A percentile compares a stretch with the other conserved stretches of the same genome.
Conservation (phyloP, 2,113 vertebrate genomes). For the Pavo muticus region DNA sequence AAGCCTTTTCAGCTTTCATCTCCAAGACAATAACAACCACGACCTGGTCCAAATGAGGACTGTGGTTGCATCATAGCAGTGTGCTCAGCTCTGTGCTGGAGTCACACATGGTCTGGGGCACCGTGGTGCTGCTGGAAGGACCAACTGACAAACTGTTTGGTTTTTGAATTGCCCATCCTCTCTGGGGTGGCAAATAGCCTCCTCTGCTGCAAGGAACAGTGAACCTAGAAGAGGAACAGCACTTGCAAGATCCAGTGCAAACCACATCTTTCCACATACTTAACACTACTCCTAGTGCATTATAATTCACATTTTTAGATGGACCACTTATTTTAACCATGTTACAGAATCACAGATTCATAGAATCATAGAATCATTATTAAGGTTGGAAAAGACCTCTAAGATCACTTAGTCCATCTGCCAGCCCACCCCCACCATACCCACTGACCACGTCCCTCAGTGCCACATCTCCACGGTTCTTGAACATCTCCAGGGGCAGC, state of each 20-base stretch:
- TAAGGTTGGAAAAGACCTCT: too few species aligned
- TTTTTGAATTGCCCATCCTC: neutral
- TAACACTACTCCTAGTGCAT: rapidly evolving
- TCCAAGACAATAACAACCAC: neutral
- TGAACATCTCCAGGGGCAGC: too few species aligned
- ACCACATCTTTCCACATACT: rapidly evolving
- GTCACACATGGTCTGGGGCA: rapidly evolving
- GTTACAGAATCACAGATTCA: neutral
- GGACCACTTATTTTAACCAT: neutral
- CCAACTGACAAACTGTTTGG: neutral
- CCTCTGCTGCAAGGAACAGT: neutral
- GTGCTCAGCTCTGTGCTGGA: neutral
- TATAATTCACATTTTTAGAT: rapidly evolving
- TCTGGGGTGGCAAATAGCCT: neutral
- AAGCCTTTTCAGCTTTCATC: conserved; percentile 1
- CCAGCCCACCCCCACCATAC: too few species aligned
- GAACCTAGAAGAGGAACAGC: neutral
- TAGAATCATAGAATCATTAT: too few species aligned
- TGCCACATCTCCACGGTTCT: too few species aligned
- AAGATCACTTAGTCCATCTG: too few species aligned
- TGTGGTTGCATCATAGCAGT: neutral
- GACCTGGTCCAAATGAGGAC: neutral
- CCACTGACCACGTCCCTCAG: too few species aligned
- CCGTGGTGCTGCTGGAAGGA: neutral
- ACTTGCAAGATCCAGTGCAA: neutral